Conservation (phyloP, 2,888 invertebrate genomes). For the Noctua janthe region DNA sequence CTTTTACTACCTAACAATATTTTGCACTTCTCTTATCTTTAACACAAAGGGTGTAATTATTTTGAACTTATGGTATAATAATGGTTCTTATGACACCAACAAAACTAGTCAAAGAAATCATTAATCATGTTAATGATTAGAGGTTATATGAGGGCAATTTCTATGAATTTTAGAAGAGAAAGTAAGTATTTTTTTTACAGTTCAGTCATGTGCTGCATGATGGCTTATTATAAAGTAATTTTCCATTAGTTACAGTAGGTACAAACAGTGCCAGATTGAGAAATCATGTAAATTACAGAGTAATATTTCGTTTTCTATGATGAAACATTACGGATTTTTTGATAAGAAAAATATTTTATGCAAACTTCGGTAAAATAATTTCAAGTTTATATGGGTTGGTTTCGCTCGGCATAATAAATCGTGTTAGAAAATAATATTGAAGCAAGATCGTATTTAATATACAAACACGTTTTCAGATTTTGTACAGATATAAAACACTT, state of each 20-base stretch:
- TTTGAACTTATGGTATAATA: not conserved
- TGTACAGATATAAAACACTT: too few relatives aligned
- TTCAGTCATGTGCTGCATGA: not conserved
- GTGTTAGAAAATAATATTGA: not conserved
- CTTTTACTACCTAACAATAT: not conserved
- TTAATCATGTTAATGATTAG: slow-evolving; percentile 48
- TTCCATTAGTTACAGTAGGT: not conserved
- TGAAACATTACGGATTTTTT: not conserved
- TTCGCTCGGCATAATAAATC: not conserved
- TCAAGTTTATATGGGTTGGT: not conserved
- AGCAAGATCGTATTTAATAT: not conserved
- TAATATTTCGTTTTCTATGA: not conserved
- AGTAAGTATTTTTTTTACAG: slow-evolving; percentile 6
- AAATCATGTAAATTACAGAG: not conserved
- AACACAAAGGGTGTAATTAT: not conserved
- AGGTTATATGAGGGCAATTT: slow-evolving; percentile 12
- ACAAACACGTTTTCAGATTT: not conserved
- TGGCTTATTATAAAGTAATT: not conserved
- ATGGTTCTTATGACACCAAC: slow-evolving; percentile 6
- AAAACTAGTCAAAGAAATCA: slow-evolving; percentile 36
- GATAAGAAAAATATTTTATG: not conserved
- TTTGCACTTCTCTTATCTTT: not conserved
- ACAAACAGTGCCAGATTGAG: not conserved
- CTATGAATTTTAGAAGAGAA: slow-evolving; percentile 21
- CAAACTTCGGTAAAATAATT: not conserved